Base-by-base conservation (phyloP, 1,140 invertebrate genomes). In the Ceratitis capitata region DNA sequence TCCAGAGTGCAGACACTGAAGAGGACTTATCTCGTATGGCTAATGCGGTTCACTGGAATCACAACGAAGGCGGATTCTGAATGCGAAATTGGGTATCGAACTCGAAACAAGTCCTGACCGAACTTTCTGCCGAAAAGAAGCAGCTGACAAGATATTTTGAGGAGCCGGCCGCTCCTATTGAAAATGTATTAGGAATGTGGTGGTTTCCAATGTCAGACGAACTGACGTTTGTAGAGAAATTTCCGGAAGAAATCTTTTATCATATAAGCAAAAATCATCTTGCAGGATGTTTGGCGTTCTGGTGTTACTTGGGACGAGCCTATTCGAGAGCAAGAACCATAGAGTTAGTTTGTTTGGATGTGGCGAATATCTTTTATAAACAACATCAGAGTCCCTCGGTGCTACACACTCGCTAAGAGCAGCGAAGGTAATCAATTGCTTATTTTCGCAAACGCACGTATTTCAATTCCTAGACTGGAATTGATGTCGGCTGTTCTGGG, bases 101-200 rank as follows among this genome's bases (percentile, higher is more conserved):
- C 12, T 47, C 12, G 45, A 84, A 84, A 19, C 2, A 14, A 2
- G 26, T 29, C 1, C 19, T 83, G n/a, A 32, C 39, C 53, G n/a
- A 23, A 7, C 47, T 83, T 16, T 29, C 3, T 29, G 56, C 51
- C n/a, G 47, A 47, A n/a, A 47, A 42, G 4, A 47, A 29, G 10
- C 16, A 47, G 12, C 23, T 23, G 29, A 19, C 6, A 9, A 82
- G n/a, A 83, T 83, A 47, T 23, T 51, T 83, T 51, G 6, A 47
- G 14, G 82, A 83, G 47, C 83, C 83, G 7, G 83, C 26, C 29
- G 56, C 32, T 49, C 16, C 39, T 16, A 26, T 56, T 42, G 53
- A 84, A 69, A 84, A 64, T 42, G 58, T 84, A n/a, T 23, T 69
- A 32, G 58, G 58, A n/a, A 64, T 84, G 56, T 84, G 84, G 58